Evolutionary conservation across 2,888 invertebrate genomes (phyloP).

Genomic region (Gisinianus flammeolus): DNA sequence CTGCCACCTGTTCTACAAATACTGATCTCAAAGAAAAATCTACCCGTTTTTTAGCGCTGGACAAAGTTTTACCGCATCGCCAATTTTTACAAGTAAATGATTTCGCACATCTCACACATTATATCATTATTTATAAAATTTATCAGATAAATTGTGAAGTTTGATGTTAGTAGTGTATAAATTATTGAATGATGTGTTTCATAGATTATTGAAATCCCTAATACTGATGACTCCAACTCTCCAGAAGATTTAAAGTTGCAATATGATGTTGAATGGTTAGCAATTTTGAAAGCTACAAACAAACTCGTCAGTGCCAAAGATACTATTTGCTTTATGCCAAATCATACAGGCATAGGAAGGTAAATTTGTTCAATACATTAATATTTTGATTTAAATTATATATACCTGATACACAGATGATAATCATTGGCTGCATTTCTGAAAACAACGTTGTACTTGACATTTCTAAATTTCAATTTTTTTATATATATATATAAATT

Average conservation of each 20-base stretch:
- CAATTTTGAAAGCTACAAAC: slow-evolving; percentile 85
- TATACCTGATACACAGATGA: background rate
- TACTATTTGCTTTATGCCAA: slow-evolving; percentile 77
- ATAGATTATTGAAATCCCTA: slow-evolving; percentile 54
- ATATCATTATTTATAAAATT: too few species aligned
- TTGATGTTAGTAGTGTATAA: too few species aligned
- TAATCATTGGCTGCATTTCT: background rate
- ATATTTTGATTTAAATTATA: background rate
- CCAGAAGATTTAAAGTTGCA: slow-evolving; percentile 62
- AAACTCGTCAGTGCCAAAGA: slow-evolving; percentile 79
- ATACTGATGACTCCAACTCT: slow-evolving; percentile 21
- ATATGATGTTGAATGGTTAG: slow-evolving; percentile 94
- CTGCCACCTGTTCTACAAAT: background rate
- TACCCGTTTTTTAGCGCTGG: slow-evolving; percentile 91
- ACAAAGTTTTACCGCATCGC: slow-evolving; percentile 90
- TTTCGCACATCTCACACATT: background rate
- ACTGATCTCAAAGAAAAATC: slow-evolving; percentile 39
- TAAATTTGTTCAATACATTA: slow-evolving; percentile 7
- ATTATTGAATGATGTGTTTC: background rate
- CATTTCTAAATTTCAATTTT: background rate
- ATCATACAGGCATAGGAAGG: slow-evolving; percentile 59
- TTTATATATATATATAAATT: background rate
- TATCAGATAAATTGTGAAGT: too few species aligned
- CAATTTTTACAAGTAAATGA: slow-evolving; percentile 80
- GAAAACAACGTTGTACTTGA: slow-evolving; percentile 1